These are phyloP conservation scores for Steinernema feltiae DNA, from an alignment of 1,140 invertebrate genomes.

Conservation along the genomic window DNA sequence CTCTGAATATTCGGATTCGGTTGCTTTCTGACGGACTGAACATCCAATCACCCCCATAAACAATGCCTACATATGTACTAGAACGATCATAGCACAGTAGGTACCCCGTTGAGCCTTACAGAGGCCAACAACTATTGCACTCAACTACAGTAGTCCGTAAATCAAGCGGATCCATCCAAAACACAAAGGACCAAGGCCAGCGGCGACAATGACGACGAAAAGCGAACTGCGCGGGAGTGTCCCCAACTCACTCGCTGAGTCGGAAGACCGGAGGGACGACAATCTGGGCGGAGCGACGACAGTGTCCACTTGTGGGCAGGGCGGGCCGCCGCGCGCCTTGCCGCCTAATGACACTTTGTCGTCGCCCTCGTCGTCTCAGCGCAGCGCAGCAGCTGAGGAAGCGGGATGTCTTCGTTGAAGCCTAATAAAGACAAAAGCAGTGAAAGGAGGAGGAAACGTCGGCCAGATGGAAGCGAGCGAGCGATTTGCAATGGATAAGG, in stretches of 20 bases:
- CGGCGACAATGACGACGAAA: no score
- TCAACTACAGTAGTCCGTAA: no score
- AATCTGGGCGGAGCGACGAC: not conserved
- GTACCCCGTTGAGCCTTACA: not conserved
- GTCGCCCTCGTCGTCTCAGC: no score
- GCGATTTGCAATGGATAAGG: slow-evolving; percentile 1
- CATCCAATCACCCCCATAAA: no score
- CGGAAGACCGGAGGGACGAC: not conserved
- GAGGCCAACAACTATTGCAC: no score
- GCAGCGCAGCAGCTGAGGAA: not conserved
- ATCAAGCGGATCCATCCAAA: no score
- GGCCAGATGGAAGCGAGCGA: slow-evolving; percentile 14
- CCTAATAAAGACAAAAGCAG: slow-evolving; percentile 6
- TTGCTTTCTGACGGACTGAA: no score
- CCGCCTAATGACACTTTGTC: not conserved
- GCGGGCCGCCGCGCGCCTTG: not conserved
- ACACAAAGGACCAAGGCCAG: not conserved
- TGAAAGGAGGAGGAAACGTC: not conserved
- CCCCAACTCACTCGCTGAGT: not conserved
- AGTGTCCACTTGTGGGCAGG: not conserved
- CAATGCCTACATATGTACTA: no score
- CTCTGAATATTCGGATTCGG: no score
- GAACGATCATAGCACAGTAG: no score
- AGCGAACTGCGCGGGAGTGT: not conserved
- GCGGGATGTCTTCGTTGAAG: no score